Base-by-base conservation (phyloP, 2,888 invertebrate species). In the Dicyrtoma fusca region DNA sequence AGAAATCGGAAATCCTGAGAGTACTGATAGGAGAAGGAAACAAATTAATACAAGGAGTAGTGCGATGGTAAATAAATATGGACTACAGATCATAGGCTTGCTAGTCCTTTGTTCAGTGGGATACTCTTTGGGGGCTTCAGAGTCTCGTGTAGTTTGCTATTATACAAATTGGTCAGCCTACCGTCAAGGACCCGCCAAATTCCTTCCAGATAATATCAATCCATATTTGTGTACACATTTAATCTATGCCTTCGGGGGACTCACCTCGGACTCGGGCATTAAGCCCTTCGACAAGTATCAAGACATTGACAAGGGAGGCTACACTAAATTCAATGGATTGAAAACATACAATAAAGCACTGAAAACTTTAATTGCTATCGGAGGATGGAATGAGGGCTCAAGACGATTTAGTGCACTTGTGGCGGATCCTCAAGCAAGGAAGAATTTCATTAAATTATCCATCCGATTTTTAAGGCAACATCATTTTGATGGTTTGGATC, bases 211-310 rank as follows among this genome's bases (percentile, higher is more conserved):
- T 84, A 95, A 95, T 84, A 95, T 95, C 84, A 95, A 95, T 87
- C 95, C 95, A 0, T 95, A 95, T 83, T 87, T 95, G 73, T 95
- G 95, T 85, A 95, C 95, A 47, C 95, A 95, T 88, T 88, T 95
- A 80, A 89, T 95, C 78, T 95, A 95, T 84, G 95, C 95, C 6
- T 95, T 95, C 83, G 95, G 94, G 68, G 94, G 94, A 23, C 92
- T 95, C 83, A 94, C 93, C 75, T 92, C 93, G 84, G 94, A 95
- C 82, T 94, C 94, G 84, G 90, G 92, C 19, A 87, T 96, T 81
- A 92, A 93, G 81, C 94, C 95, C 0, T 95, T 94, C 83, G 95
- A 96, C 85, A 94, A 95, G 83, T 95, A 95, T 83, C 95, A 95
- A 85, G 95, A 96, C 83, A 91, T 95, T 82, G 95, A 95, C 83